Evolutionary conservation across 2,888 invertebrate genomes (phyloP), one percentile per base, ranked within the genome.

Genomic region (Achlya flavicornis): DNA sequence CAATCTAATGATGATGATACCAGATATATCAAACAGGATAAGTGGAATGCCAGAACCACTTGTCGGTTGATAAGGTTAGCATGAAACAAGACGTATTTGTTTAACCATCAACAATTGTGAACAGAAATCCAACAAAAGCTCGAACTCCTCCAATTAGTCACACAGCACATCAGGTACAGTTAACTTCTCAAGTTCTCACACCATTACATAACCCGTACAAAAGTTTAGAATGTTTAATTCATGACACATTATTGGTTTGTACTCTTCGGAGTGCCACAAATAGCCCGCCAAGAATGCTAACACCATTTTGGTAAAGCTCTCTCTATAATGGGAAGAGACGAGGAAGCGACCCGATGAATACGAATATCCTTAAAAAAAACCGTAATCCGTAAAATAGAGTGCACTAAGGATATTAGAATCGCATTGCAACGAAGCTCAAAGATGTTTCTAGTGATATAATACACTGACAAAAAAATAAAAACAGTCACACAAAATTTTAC

Each of bases 211-310:
- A 75, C 19, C 32, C 26, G 60, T 60, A 41, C 73, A 68, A 73
- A 75, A 71, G 67, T 67, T 66, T 63, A 67, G 64, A 73, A 88
- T 88, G 86, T 86, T 82, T 89, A 86, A 89, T 89, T 86, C 88
- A 89, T 83, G 74, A 66, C 77, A 70, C 78, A 77, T 75, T 77
- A 77, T 77, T 77, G 69, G 71, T 72, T 72, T 72, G 73, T 74
- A 63, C 70, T 75, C 66, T 71, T 62, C 58, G 58, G 57, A 67
- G 57, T 60, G 61, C 64, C 65, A 72, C 71, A 74, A 74, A 76
- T 73, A 76, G 67, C 64, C 64, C 62, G 35, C 68, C 64, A 70
- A 66, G 83, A 85, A 87, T 86, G 77, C 78, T 83, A 85, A 84
- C 76, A 71, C 80, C 73, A 67, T 78, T 85, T 83, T 78, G 82